phyloP scores from a whole-genome alignment of 2,797 vertebrate species.

The Darevskia nairensis region DNA sequence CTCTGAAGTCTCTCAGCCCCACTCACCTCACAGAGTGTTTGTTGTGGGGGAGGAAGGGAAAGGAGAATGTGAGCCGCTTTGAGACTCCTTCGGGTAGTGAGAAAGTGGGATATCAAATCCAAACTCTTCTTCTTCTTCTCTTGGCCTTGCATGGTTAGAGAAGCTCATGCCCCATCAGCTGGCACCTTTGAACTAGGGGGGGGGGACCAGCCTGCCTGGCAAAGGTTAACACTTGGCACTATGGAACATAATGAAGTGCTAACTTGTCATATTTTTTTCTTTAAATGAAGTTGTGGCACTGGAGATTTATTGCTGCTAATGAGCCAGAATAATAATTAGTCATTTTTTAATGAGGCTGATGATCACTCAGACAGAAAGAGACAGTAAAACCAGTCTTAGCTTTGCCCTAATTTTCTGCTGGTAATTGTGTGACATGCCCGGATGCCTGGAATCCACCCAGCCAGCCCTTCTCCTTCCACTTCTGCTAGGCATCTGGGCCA shows the following conservation, averaged over 20 bases:
- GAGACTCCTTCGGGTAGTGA: too few species aligned
- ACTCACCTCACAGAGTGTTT: too few species aligned
- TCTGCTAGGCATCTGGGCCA: background rate
- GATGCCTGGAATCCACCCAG: background rate
- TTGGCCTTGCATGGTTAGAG: background rate
- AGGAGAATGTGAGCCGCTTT: too few species aligned
- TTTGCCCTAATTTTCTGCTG: constrained; percentile 72
- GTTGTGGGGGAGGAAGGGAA: too few species aligned
- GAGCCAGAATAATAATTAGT: constrained; percentile 83
- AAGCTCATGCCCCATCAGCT: background rate
- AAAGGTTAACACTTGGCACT: constrained; percentile 26
- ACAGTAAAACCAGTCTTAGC: constrained; percentile 50
- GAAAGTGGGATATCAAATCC: too few species aligned
- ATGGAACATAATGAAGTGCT: constrained; percentile 78
- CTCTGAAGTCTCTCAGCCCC: too few species aligned
- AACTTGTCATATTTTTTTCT: constrained; percentile 79
- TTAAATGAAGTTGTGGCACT: constrained; percentile 78
- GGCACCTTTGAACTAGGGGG: background rate
- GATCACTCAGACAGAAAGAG: constrained; percentile 73
- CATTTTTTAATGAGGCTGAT: constrained; percentile 79
- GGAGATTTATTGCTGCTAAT: constrained; percentile 83
- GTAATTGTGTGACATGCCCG: constrained; percentile 44
- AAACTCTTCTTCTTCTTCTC: too few species aligned
- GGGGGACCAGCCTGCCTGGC: background rate
- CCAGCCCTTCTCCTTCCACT: accelerated